Conservation (phyloP, 2,113 vertebrate species). For the Etheostoma spectabile region DNA sequence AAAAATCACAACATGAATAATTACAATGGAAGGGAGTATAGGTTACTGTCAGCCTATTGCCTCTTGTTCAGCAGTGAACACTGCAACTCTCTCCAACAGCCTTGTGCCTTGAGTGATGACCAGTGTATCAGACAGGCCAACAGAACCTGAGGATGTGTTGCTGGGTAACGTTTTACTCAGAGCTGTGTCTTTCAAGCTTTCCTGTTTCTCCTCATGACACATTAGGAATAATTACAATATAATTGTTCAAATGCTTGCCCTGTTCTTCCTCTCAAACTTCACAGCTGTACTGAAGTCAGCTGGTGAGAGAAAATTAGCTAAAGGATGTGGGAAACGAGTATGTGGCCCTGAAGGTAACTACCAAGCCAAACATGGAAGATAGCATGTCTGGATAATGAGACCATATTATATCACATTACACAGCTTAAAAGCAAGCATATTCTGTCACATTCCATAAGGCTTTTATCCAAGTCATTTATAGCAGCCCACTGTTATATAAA, state of each 20-base stretch:
- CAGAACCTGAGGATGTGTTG: slow-evolving; percentile 33
- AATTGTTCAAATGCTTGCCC: slow-evolving; percentile 24
- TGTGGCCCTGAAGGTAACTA: slow-evolving; percentile 20
- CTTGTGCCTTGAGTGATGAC: slow-evolving; percentile 30
- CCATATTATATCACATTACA: slow-evolving; percentile 26
- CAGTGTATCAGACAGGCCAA: slow-evolving; percentile 51
- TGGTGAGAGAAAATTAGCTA: slow-evolving; percentile 53
- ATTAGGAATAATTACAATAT: slow-evolving; percentile 31
- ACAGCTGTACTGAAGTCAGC: slow-evolving; percentile 34
- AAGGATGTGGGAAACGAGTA: neutral
- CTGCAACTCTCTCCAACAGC: slow-evolving; percentile 27
- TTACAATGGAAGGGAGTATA: slow-evolving; percentile 9
- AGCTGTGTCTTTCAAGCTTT: slow-evolving; percentile 54
- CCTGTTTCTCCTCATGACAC: slow-evolving; percentile 38
- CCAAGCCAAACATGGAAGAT: slow-evolving; percentile 24
- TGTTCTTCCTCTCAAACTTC: slow-evolving; percentile 42
- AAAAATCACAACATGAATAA: neutral
- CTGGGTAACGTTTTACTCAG: slow-evolving; percentile 46
- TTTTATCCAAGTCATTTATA: neutral
- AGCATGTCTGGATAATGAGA: slow-evolving; percentile 36
- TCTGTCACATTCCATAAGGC: slow-evolving; percentile 17
- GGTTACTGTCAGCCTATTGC: slow-evolving; percentile 11
- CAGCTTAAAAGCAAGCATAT: slow-evolving; percentile 17
- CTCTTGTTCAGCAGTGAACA: slow-evolving; percentile 29
- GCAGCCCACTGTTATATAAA: neutral